phyloP scores from a whole-genome alignment of 2,113 vertebrate genomes.

The Scomber scombrus region DNA sequence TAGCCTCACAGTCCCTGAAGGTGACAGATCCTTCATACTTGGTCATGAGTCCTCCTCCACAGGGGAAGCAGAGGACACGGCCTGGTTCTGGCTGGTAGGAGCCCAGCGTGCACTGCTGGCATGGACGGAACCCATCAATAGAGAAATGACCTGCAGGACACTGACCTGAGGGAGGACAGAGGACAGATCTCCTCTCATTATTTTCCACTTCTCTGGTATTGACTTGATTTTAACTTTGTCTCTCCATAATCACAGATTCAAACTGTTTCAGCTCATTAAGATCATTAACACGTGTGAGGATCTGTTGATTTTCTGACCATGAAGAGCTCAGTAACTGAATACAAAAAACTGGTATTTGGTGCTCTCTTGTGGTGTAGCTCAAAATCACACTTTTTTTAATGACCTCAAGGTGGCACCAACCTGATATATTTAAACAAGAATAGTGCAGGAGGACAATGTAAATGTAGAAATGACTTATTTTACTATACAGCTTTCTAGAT shows the following conservation, averaged over 20 bases:
- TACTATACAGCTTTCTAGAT: too few relatives aligned
- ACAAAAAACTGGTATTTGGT: not conserved
- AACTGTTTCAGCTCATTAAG: too few relatives aligned
- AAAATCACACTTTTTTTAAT: not conserved
- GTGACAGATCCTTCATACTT: conserved; percentile 89
- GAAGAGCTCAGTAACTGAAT: not conserved
- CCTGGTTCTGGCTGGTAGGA: conserved; percentile 93
- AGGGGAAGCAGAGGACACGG: conserved; percentile 93
- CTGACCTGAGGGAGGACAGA: conserved; percentile 86
- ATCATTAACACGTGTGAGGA: too few relatives aligned
- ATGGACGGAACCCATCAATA: conserved; percentile 92
- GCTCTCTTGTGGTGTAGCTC: conserved; percentile 2
- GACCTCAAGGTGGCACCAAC: conserved; percentile 44
- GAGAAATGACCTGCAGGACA: conserved; percentile 93
- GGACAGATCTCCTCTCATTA: not conserved
- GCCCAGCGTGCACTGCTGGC: conserved; percentile 88
- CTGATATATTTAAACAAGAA: not conserved
- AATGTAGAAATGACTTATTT: not conserved
- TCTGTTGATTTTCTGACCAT: too few relatives aligned
- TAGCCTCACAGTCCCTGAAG: conserved; percentile 97
- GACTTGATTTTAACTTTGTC: too few relatives aligned
- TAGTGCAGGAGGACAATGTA: not conserved
- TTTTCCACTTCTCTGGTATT: too few relatives aligned
- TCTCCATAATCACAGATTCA: too few relatives aligned
- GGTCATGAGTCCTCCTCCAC: conserved; percentile 94